These are phyloP conservation scores for Plecotus auritus DNA, from an alignment of 2,113 vertebrate species.

Conservation along the genomic window DNA sequence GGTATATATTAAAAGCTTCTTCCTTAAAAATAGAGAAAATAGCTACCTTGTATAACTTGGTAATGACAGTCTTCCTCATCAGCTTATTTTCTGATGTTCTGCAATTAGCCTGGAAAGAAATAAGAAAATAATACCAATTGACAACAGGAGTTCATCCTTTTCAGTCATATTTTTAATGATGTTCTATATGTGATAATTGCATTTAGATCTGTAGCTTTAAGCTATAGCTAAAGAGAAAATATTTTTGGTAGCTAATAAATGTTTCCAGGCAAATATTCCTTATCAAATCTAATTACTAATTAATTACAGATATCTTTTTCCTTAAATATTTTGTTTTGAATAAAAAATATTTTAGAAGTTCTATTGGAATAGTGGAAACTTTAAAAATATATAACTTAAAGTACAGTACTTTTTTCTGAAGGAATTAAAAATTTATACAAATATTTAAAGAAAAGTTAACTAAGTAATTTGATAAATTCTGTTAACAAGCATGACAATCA, in stretches of 20 bases:
- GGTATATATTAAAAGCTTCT: not conserved
- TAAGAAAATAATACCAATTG: not conserved
- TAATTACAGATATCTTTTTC: slow-evolving; percentile 2
- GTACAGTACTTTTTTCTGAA: not conserved
- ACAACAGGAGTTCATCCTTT: slow-evolving; percentile 8
- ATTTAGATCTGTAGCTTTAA: slow-evolving; percentile 21
- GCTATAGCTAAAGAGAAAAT: not conserved
- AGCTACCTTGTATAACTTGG: not conserved
- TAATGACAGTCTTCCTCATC: not conserved
- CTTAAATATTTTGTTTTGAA: slow-evolving; percentile 37
- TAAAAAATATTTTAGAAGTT: not conserved
- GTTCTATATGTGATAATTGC: not conserved
- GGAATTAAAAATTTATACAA: not conserved
- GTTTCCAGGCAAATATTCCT: not conserved
- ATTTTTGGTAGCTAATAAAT: not conserved
- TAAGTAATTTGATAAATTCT: not conserved
- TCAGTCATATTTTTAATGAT: not conserved
- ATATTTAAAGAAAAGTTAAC: not conserved
- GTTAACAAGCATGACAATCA: not conserved
- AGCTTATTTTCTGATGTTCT: slow-evolving; percentile 9
- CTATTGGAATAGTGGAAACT: not conserved
- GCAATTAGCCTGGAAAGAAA: not conserved
- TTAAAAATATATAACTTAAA: not conserved
- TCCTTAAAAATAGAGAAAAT: slow-evolving; percentile 42
- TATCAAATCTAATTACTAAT: not conserved